Evolutionary conservation across 2,888 invertebrate species (phyloP).

Genomic region (Pollenia labialis): DNA sequence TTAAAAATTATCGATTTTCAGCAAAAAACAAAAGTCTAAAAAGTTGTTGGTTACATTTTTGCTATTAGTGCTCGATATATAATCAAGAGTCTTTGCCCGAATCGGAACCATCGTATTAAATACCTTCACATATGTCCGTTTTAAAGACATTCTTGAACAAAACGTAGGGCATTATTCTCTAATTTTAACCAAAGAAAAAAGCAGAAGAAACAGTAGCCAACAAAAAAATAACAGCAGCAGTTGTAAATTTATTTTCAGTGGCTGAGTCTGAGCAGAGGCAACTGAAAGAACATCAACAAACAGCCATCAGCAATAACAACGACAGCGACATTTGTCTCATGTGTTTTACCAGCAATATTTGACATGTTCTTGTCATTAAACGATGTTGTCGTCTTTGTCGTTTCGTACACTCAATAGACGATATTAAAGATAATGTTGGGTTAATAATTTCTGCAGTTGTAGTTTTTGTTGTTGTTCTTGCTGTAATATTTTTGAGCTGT

Average conservation of each 20-base stretch:
- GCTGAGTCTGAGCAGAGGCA: conserved; percentile 54
- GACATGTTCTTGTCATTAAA: conserved; percentile 76
- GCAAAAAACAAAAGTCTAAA: no score
- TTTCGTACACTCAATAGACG: conserved; percentile 60
- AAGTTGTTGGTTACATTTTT: no score
- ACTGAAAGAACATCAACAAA: conserved; percentile 27
- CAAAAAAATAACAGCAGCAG: background rate
- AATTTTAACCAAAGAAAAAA: background rate
- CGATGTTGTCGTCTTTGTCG: conserved; percentile 71
- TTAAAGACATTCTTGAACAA: no score
- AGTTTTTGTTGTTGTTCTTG: conserved; percentile 16
- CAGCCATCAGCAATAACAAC: conserved; percentile 40
- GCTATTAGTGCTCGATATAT: no score
- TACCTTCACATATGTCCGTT: no score
- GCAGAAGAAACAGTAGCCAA: background rate
- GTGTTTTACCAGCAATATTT: conserved; percentile 74
- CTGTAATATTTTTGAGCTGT: conserved; percentile 56
- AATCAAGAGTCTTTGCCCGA: no score
- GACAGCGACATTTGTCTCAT: conserved; percentile 72
- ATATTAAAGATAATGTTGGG: conserved; percentile 71
- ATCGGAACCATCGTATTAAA: no score
- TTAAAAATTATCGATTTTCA: no score
- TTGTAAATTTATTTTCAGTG: conserved; percentile 4
- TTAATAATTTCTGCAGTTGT: conserved; percentile 21
- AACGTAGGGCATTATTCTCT: background rate